These are phyloP conservation scores for Centropyge bicolor DNA, from an alignment of 2,797 vertebrate species.

Conservation along the genomic window DNA sequence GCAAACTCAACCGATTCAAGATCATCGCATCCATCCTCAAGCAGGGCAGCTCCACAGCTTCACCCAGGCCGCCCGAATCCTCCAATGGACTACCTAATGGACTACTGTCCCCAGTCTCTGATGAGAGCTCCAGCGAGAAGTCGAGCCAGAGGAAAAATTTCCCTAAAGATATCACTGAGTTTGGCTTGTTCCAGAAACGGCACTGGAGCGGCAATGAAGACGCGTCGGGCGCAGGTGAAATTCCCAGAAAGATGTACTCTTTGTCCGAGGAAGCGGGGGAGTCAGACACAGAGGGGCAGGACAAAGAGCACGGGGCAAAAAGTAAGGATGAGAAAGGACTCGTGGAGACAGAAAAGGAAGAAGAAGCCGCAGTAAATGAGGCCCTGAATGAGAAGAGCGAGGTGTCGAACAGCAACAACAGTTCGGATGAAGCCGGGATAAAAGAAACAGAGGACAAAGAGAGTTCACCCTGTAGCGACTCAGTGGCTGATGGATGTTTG, in stretches of 20 bases:
- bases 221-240: conserved; percentile 56
- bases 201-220: conserved; percentile 76
- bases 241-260: conserved; percentile 89
- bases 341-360: conserved; percentile 15
- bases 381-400: conserved; percentile 25
- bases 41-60: conserved; percentile 74
- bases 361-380: conserved; percentile 16
- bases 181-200: conserved; percentile 89
- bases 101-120: conserved; percentile 72
- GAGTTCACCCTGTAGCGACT: conserved; percentile 36
- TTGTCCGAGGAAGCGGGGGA: conserved; percentile 92
- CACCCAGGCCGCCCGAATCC: conserved; percentile 83
- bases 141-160: conserved; percentile 85
- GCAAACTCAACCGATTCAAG: conserved; percentile 91
- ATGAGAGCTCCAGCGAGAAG: conserved; percentile 54
- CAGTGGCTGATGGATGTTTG: conserved; percentile 35
- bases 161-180: conserved; percentile 88
- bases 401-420: conserved; percentile 4
- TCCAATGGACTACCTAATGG: conserved; percentile 89
- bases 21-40: conserved; percentile 92
- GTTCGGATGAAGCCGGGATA: conserved; percentile 35
- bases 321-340: conserved; percentile 40
- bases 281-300: conserved; percentile 78
- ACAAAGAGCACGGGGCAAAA: conserved; percentile 41
- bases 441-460: conserved; percentile 47